Evolutionary conservation across 2,888 invertebrate genomes (phyloP).

Genomic region (Lepidochrysops patricia): DNA sequence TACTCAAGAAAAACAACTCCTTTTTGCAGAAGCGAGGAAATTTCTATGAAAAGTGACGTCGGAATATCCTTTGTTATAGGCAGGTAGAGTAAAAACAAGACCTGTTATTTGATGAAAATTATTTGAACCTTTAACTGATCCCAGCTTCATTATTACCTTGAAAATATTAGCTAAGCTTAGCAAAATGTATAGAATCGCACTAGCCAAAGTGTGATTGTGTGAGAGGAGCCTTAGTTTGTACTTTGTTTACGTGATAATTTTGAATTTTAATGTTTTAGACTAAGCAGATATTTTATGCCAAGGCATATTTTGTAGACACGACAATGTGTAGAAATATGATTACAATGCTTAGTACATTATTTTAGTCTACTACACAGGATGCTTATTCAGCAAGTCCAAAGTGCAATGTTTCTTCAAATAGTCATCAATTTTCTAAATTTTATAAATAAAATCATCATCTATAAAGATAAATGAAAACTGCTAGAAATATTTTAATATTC

Average conservation of each 20-base stretch:
- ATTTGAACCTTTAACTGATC: background rate
- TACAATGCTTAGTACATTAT: background rate
- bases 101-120: background rate
- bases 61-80: background rate
- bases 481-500: too few relatives aligned
- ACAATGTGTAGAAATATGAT: background rate
- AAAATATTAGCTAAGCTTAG: too few relatives aligned
- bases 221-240: too few relatives aligned
- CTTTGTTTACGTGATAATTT: background rate
- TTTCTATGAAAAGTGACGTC: background rate
- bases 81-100: background rate
- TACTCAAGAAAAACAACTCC: conserved; percentile 8
- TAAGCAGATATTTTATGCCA: background rate
- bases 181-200: too few relatives aligned
- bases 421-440: too few relatives aligned
- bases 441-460: too few relatives aligned
- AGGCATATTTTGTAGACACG: background rate
- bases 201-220: too few relatives aligned
- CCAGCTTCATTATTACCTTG: too few relatives aligned
- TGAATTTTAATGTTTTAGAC: background rate
- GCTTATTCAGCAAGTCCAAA: too few relatives aligned
- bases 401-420: too few relatives aligned
- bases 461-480: too few relatives aligned
- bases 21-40: background rate
- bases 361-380: too few relatives aligned